These are phyloP conservation scores for Telenomus remus DNA, from an alignment of 1,140 invertebrate species.

Conservation along the genomic window DNA sequence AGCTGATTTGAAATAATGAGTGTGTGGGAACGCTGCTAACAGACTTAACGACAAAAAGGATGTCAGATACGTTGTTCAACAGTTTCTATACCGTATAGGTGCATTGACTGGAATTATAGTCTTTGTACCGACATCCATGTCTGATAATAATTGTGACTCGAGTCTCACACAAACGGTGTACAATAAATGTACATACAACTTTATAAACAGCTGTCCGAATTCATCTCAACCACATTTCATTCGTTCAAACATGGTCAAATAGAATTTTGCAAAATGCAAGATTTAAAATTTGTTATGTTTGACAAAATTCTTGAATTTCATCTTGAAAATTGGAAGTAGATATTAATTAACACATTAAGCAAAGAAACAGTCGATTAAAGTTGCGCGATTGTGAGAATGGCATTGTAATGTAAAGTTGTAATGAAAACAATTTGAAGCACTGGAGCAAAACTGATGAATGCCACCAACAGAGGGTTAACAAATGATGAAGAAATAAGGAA, in stretches of 20 bases:
- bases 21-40: constrained; percentile 9
- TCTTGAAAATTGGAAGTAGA: too few relatives aligned
- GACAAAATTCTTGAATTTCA: too few relatives aligned
- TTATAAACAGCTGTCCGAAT: too few relatives aligned
- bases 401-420: not conserved
- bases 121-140: constrained; percentile 3
- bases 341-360: not conserved
- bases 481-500: constrained; percentile 53
- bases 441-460: constrained; percentile 22
- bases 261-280: too few relatives aligned
- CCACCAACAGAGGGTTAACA: constrained; percentile 28
- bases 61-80: constrained; percentile 10
- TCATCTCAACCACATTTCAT: too few relatives aligned
- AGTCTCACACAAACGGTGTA: constrained; percentile 21
- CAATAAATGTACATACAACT: too few relatives aligned
- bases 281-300: too few relatives aligned
- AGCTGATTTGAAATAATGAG: constrained; percentile 22
- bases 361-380: not conserved
- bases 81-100: not conserved
- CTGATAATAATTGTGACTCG: constrained; percentile 23
- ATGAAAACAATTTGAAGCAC: constrained; percentile 14
- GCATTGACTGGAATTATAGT: constrained; percentile 25
- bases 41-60: constrained; percentile 16
- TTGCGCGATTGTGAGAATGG: not conserved
- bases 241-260: too few relatives aligned